Percentiles rank a stretch among this genome's conserved stretches.
These are phyloP conservation scores for Lithophane ornitopus DNA, from an alignment of 2,888 invertebrate genomes.

Conservation along the genomic window DNA sequence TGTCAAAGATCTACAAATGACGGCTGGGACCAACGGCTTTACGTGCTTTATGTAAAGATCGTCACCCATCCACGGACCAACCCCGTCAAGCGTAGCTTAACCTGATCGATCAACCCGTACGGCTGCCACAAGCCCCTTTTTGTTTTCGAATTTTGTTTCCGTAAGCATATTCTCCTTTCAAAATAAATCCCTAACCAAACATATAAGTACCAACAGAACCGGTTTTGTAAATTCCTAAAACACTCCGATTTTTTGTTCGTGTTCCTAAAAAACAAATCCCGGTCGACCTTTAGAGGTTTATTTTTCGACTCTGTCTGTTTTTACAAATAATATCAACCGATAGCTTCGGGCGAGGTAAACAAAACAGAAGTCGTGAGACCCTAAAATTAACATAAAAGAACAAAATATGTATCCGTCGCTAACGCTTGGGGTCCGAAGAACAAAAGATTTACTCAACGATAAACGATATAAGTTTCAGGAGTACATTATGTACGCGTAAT, in stretches of 20 bases:
- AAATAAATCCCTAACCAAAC: background rate
- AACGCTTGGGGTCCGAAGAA: slow-evolving; percentile 37
- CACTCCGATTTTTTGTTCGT: background rate
- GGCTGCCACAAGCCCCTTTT: too few species aligned
- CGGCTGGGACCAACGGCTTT: too few species aligned
- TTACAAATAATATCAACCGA: slow-evolving; percentile 37
- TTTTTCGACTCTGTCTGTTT: slow-evolving; percentile 31
- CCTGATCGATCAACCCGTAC: too few species aligned
- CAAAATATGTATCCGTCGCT: slow-evolving; percentile 42
- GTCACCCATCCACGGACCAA: too few species aligned
- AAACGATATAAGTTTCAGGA: slow-evolving; percentile 59
- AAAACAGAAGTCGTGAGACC: slow-evolving; percentile 34
- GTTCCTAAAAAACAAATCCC: slow-evolving; percentile 11
- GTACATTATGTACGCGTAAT: slow-evolving; percentile 51
- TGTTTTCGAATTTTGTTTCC: background rate
- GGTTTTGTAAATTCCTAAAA: background rate
- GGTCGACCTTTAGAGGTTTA: background rate
- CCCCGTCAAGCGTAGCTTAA: too few species aligned
- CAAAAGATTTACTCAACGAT: slow-evolving; percentile 61
- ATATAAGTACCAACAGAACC: background rate
- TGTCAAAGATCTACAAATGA: too few species aligned
- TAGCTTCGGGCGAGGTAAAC: slow-evolving; percentile 40
- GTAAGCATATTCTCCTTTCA: background rate
- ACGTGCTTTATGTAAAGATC: too few species aligned
- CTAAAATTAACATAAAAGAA: slow-evolving; percentile 51